Conservation (phyloP, 2,797 vertebrate species). For the Ceryle rudis region DNA sequence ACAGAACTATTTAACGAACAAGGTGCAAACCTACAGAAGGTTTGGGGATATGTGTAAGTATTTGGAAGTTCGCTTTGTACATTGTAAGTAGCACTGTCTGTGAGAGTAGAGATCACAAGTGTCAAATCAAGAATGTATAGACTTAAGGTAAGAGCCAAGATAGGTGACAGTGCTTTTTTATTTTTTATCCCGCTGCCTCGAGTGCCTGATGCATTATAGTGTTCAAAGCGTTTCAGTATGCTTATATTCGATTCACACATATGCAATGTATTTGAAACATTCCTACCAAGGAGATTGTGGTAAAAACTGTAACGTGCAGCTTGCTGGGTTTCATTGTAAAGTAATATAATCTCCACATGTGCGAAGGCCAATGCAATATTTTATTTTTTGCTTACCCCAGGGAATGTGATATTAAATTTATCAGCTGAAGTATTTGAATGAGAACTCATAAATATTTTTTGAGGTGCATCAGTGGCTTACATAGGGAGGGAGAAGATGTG, state of each 20-base stretch:
- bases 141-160: not conserved
- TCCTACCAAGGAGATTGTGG: conserved; percentile 72
- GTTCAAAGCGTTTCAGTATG: conserved; percentile 62
- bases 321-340: conserved; percentile 69
- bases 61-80: not conserved
- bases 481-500: not conserved
- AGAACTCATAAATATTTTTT: conserved; percentile 74
- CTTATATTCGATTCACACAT: conserved; percentile 60
- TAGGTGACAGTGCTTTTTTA: not conserved
- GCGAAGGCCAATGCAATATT: conserved; percentile 56
- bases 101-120: not conserved
- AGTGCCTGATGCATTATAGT: conserved; percentile 52
- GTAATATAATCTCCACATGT: conserved; percentile 73
- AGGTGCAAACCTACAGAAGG: not conserved
- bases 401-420: conserved; percentile 75
- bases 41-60: not conserved
- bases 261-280: conserved; percentile 74
- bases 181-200: not conserved
- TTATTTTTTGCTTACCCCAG: conserved; percentile 68
- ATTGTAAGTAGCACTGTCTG: rapidly evolving
- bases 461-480: conserved; percentile 33
- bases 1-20: not conserved
- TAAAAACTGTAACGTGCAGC: conserved; percentile 64
- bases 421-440: conserved; percentile 67
- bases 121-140: not conserved